Percentiles rank a stretch among this genome's conserved stretches.
phyloP scores from a whole-genome alignment of 2,888 invertebrate genomes.

The Dryococelus australis region DNA sequence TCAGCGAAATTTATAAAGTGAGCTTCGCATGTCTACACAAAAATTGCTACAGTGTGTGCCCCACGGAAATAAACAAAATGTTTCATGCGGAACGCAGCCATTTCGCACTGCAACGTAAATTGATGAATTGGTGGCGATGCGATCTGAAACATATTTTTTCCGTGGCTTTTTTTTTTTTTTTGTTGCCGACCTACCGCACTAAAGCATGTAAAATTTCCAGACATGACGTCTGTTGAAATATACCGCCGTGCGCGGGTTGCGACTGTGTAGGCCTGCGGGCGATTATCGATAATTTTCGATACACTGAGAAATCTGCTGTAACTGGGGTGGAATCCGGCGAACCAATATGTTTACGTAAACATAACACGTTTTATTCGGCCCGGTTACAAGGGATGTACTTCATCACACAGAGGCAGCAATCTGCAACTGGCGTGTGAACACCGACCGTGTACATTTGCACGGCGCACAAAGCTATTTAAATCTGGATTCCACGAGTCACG shows the following conservation, averaged over 20 bases:
- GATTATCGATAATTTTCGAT: conserved; percentile 9
- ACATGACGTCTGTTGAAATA: background rate
- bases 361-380: background rate
- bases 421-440: background rate
- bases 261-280: background rate
- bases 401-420: background rate
- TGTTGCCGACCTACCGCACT: background rate
- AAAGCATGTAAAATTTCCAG: background rate
- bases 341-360: background rate
- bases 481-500: background rate
- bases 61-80: background rate
- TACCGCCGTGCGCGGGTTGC: background rate
- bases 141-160: background rate
- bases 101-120: background rate
- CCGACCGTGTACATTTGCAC: background rate
- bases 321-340: background rate
- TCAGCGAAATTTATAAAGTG: background rate
- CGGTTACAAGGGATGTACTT: background rate
- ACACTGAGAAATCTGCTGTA: background rate
- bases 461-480: background rate
- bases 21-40: background rate
- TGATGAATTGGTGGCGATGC: background rate
- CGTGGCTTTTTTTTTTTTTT: background rate
- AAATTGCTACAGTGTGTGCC: background rate
- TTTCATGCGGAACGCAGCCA: background rate